Evolutionary conservation across 92 coral and sea anemone species (phyloP), one percentile per base, ranked within the genome.

Genomic region (Bergia puertoricense): DNA sequence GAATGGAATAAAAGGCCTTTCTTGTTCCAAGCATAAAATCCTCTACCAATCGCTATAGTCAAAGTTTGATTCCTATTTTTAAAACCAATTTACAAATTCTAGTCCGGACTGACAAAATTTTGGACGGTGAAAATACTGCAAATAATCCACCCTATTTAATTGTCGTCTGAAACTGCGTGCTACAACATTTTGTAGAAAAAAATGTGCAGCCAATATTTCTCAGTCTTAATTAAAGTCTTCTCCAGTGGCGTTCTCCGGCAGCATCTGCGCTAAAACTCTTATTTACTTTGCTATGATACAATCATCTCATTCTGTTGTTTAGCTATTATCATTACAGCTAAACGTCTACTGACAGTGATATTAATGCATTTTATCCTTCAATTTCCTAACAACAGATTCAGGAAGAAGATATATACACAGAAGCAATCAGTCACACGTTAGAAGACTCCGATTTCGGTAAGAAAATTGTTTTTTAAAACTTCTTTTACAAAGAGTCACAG

Each of bases 391-490:
- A 5, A 18, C 37, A 76, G 80, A 8, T 16, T 42, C n/a, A 76
- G 11, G 80, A 76, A 5, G 80, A 76, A 42, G 80, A 76, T 4
- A 76, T 76, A 20, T 76, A 76, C 57, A n/a, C 80, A 14, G 80
- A 16, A 76, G 54, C 80, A 45, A 20, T 76, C 14, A 57, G 44
- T 10, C 23, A 44, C n/a, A 7, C 48, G 18, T 4, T 43, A 9
- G 10, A 76, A 20, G 57, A 20, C 56, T 76, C 80, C 8, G 30
- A 76, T 38, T 41, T 20, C 36, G 80, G 80, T 76, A 42, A 75
- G 79, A 42, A 75, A 75, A 30, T 18, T 62, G 5, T 20, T 18
- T 20, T 18, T 6, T 18, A 6, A 22, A 57, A 18, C 67, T 16
- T 3, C 14, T 10, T 56, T 56, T 6, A 16, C 7, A 62, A 2